These are phyloP conservation scores for Dynastes tityus DNA, from an alignment of 2,888 invertebrate species.

Conservation along the genomic window DNA sequence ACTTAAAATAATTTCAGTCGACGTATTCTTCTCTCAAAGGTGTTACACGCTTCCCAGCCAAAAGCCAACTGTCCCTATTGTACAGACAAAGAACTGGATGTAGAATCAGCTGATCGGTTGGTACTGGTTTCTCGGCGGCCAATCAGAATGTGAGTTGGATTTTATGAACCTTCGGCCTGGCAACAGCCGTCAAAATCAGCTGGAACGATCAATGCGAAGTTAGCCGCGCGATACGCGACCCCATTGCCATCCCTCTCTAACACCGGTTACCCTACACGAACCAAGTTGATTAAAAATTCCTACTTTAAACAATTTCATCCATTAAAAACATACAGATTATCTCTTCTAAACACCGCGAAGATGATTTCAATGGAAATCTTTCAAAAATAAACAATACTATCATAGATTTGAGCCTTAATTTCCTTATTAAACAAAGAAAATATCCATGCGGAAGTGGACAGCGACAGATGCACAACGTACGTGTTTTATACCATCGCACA, in stretches of 20 bases:
- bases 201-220: constrained; percentile 65
- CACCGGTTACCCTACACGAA: constrained; percentile 41
- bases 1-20: neutral
- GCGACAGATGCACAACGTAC: constrained; percentile 32
- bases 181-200: constrained; percentile 70
- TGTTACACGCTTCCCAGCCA: constrained; percentile 37
- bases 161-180: constrained; percentile 66
- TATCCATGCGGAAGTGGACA: constrained; percentile 39
- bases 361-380: neutral
- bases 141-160: constrained; percentile 61
- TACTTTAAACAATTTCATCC: constrained; percentile 9
- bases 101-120: constrained; percentile 65
- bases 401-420: constrained; percentile 43
- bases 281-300: neutral
- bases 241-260: constrained; percentile 28
- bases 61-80: constrained; percentile 47
- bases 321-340: neutral
- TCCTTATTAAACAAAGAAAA: constrained; percentile 48
- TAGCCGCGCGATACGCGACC: neutral
- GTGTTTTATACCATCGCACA: constrained; percentile 19
- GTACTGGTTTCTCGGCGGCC: constrained; percentile 59
- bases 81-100: constrained; percentile 64
- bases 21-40: neutral
- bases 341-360: neutral
- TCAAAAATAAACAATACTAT: constrained; percentile 38